Conservation (phyloP, 92 coral and sea anemone species). For the Parazoanthus swiftii region DNA sequence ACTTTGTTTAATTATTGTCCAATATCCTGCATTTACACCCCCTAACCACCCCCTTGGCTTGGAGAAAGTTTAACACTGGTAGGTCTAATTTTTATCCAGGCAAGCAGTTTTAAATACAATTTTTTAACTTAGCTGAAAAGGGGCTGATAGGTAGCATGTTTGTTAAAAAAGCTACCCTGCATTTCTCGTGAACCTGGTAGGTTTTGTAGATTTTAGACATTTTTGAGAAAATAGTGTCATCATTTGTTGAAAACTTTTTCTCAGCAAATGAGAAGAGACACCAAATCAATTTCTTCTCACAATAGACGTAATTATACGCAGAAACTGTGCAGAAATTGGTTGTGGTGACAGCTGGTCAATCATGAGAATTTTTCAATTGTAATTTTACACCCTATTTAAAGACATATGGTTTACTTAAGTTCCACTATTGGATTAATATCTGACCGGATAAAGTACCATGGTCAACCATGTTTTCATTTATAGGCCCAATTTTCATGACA, state of each 20-base stretch:
- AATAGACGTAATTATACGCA: not conserved
- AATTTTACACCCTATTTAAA: too few relatives aligned
- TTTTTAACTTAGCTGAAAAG: constrained; percentile 4
- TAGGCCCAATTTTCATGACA: too few relatives aligned
- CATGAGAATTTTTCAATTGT: too few relatives aligned
- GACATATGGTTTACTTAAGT: too few relatives aligned
- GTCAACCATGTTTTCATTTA: too few relatives aligned
- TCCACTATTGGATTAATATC: too few relatives aligned
- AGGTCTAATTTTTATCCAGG: constrained; percentile 11
- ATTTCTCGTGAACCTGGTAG: constrained; percentile 6
- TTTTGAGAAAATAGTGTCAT: constrained; percentile 32
- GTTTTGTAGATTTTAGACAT: not conserved
- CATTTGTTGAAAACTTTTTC: constrained; percentile 28
- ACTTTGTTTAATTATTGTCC: constrained; percentile 32
- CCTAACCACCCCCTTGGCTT: constrained; percentile 11
- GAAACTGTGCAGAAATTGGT: too few relatives aligned
- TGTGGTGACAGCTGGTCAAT: too few relatives aligned
- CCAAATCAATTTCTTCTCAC: constrained; percentile 30
- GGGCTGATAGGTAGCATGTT: constrained; percentile 6
- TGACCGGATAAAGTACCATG: too few relatives aligned
- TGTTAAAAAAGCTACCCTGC: constrained; percentile 15
- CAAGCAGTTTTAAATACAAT: constrained; percentile 28
- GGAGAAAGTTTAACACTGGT: constrained; percentile 6
- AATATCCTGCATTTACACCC: constrained; percentile 19
- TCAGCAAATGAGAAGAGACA: constrained; percentile 40